phyloP scores from a whole-genome alignment of 2,888 invertebrate genomes.

The Polia nebulosa region DNA sequence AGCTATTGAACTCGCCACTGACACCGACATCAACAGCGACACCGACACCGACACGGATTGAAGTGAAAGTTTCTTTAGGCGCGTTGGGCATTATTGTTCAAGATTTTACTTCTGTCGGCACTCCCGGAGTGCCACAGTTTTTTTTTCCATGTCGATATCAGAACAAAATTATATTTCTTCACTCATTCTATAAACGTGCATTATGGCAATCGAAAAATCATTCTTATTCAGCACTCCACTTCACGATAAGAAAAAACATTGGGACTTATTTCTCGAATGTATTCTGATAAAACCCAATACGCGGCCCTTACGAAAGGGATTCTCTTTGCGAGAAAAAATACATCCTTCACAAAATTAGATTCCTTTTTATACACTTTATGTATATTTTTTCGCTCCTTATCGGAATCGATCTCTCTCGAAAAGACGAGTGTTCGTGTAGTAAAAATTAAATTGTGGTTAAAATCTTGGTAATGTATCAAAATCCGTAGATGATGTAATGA shows the following conservation, averaged over 20 bases:
- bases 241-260: conserved; percentile 43
- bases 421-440: conserved; percentile 13
- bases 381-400: conserved; percentile 60
- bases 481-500: background rate
- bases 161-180: conserved; percentile 1
- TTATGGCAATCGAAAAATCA: conserved; percentile 17
- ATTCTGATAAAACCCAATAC: conserved; percentile 56
- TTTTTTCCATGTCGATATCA: background rate
- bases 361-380: conserved; percentile 58
- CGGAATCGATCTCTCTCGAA: conserved; percentile 62
- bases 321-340: conserved; percentile 61
- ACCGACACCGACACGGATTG: no score
- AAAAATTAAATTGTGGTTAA: conserved; percentile 18
- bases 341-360: conserved; percentile 65
- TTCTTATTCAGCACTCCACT: conserved; percentile 38
- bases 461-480: conserved; percentile 24
- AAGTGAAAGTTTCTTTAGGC: no score
- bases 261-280: conserved; percentile 47
- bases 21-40: no score
- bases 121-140: no score
- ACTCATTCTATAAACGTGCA: background rate
- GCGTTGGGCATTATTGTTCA: no score
- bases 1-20: no score
- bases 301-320: conserved; percentile 49
- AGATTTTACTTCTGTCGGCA: no score